phyloP scores from a whole-genome alignment of 2,797 vertebrate species.

The Ctenochaetus hawaiiensis region DNA sequence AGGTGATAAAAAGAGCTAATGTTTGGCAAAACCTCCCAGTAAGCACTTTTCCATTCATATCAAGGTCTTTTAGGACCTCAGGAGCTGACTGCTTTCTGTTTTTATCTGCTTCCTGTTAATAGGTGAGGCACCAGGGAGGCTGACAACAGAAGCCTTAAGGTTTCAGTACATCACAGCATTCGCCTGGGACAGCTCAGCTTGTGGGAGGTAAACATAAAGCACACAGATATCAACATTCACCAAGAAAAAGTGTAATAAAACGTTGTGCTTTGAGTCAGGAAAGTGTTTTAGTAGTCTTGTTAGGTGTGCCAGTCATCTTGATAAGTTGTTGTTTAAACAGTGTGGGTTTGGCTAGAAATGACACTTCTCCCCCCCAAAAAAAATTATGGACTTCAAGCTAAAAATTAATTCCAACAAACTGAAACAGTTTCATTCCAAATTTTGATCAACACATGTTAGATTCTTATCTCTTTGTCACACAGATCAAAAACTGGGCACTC shows the following conservation, averaged over 20 bases:
- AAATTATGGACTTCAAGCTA: neutral
- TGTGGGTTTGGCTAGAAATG: neutral
- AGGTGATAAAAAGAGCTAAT: slow-evolving; percentile 65
- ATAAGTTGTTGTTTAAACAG: slow-evolving; percentile 25
- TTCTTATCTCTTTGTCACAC: too few relatives aligned
- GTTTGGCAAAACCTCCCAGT: slow-evolving; percentile 63
- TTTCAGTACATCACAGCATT: slow-evolving; percentile 15
- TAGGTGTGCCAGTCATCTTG: slow-evolving; percentile 10
- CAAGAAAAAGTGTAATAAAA: slow-evolving; percentile 30
- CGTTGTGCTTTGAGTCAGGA: neutral
- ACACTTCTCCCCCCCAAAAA: neutral
- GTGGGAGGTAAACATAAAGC: slow-evolving; percentile 8
- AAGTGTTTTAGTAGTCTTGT: slow-evolving; percentile 12
- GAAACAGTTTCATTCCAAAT: too few relatives aligned
- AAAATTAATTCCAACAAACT: too few relatives aligned
- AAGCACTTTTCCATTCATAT: slow-evolving; percentile 70
- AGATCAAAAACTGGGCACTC: neutral
- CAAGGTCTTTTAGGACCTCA: slow-evolving; percentile 36
- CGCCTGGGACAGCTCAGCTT: slow-evolving; percentile 5
- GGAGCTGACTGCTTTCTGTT: slow-evolving; percentile 29
- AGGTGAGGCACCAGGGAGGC: slow-evolving; percentile 31
- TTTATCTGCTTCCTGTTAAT: slow-evolving; percentile 25
- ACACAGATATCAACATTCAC: neutral
- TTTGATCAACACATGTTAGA: too few relatives aligned
- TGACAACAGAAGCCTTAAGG: slow-evolving; percentile 50